Base-by-base conservation (phyloP, 2,888 invertebrate genomes). In the Agonopterix alstromeriana region DNA sequence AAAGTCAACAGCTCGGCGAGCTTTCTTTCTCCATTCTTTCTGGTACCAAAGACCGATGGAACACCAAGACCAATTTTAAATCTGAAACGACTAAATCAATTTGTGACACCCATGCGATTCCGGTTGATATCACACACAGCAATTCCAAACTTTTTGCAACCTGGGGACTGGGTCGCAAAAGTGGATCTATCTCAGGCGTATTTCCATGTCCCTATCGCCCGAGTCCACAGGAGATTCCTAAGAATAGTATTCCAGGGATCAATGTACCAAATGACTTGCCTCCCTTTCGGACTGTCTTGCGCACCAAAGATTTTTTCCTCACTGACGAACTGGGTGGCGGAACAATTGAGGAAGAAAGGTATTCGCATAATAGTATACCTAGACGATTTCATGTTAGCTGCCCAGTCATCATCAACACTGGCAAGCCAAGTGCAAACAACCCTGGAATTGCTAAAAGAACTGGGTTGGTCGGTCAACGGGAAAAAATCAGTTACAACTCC, bases 231-330 rank as follows among this genome's bases (percentile, higher is more conserved):
- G n/a, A 10, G 14, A 1, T 49, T 46, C 17, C 43, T 46, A 9
- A 2, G 43, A 38, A 4, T 49, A 10, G 2, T 36, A 2, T 46
- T 47, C 46, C 45, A 47, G 5, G n/a, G 14, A 1, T 10, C 42
- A 2, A 9, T 52, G 7, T 10, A 47, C 1, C 48, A 49, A 10
- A 14, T 52, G 10, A 49, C 48, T 7, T 27, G 43, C 9, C 17
- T 51, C 2, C 51, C 53, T 7, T 54, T 54, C 47, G 53, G 54
- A n/a, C 48, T 54, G 9, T 46, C 47, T 27, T 44, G 49, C 10
- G 50, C 50, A 27, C 51, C 50, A 12, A 35, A n/a, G 5, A 43
- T 42, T 3, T 54, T 52, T 46, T 45, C 52, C 10, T 35, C 43
- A 1, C 10, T 54, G 4, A 43, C 42, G 5, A 48, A 46, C 14